Conservation (phyloP, 2,113 vertebrate genomes). For the Halichoerus grypus region DNA sequence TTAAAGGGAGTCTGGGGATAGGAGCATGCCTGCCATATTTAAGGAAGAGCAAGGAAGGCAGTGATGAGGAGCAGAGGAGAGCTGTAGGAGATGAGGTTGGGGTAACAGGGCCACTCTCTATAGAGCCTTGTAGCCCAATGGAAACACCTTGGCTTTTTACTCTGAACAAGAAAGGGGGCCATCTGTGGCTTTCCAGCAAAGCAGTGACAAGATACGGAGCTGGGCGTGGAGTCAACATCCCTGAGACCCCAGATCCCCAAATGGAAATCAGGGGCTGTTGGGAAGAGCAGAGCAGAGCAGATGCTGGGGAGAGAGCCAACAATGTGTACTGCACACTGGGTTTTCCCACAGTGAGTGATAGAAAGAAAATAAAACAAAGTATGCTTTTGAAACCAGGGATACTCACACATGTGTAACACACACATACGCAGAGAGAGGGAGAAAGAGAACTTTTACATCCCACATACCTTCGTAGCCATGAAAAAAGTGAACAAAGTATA, state of each 20-base stretch:
- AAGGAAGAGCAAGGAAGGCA: background rate
- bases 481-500: conserved; percentile 55
- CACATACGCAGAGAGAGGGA: background rate
- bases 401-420: conserved; percentile 45
- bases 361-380: conserved; percentile 65
- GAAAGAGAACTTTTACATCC: conserved; percentile 3
- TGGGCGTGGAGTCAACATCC: background rate
- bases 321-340: conserved; percentile 20
- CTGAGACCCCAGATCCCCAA: background rate
- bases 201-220: background rate
- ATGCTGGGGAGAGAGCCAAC: conserved; percentile 66
- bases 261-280: conserved; percentile 16
- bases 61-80: background rate
- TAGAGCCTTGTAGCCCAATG: background rate
- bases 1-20: background rate
- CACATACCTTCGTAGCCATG: conserved; percentile 57
- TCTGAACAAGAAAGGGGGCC: background rate
- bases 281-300: background rate
- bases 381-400: conserved; percentile 68
- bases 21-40: background rate
- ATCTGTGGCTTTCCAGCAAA: background rate
- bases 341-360: conserved; percentile 65
- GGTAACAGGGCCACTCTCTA: background rate
- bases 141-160: background rate
- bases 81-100: background rate